Evolutionary conservation across 2,888 invertebrate genomes (phyloP), one percentile per base, ranked within the genome.

Genomic region (Antitype chi): DNA sequence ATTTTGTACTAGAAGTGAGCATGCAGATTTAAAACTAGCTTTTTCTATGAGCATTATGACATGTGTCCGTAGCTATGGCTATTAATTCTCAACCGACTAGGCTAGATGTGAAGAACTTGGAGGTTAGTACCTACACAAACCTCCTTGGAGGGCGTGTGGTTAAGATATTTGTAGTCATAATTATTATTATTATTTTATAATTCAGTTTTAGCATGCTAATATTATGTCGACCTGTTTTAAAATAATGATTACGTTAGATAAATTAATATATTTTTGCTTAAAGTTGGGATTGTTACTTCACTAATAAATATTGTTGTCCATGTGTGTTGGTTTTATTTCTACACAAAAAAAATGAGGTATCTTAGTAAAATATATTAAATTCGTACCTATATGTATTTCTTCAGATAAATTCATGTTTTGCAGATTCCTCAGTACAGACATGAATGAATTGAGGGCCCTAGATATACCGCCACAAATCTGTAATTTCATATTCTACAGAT

Each of bases 231-330:
- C 2, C 25, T 74, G 1, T 59, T 70, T 47, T 28, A 38, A 25
- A 60, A 52, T 75, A 17, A 43, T 43, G 7, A 76, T 53, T 43
- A 63, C 7, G 49, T 57, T n/a, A 28, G 20, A 9, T 43, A 52
- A 60, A 60, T 75, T 75, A 52, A 15, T 43, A 43, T 43, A 53
- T 62, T 60, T 28, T 60, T 59, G 23, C 13, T 43, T 43, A 25
- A 17, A 38, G 17, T 60, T 59, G 23, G 9, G 23, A 15, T 74
- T 74, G 17, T 49, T 47, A 53, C 32, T 76, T 76, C 47, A 53
- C 11, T 52, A 57, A 49, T 74, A 74, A 74, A 74, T 74, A 57
- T n/a, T 32, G 20, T 28, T 28, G 9, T 15, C 49, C 9, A 23
- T 67, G 23, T 67, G 23, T 23, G 23, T 8, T 67, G 1, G 28